A percentile compares a stretch with the other conserved stretches of the same genome.
Conservation (phyloP, 2,797 vertebrate genomes). For the Sebastes goodei region DNA sequence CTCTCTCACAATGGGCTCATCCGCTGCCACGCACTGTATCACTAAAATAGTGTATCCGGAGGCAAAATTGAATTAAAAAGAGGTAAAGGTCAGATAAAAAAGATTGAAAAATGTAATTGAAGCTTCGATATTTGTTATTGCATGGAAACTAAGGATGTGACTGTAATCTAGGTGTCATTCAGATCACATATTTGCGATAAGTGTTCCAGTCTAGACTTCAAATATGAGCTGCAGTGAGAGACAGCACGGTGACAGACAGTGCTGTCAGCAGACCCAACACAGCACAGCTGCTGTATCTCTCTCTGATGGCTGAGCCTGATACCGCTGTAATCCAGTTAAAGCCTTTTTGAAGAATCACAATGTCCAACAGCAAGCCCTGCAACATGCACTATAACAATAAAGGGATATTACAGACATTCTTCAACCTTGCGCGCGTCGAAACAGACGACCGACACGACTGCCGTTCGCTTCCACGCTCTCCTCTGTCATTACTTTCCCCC, state of each 20-base stretch:
- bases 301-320: conserved; percentile 70
- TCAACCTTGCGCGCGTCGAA: conserved; percentile 49
- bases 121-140: background rate
- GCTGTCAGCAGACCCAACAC: conserved; percentile 50
- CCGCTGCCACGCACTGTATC: background rate
- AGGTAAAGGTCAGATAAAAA: background rate
- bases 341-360: conserved; percentile 76
- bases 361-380: conserved; percentile 67
- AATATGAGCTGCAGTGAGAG: conserved; percentile 33
- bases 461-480: conserved; percentile 26
- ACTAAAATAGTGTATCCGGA: background rate
- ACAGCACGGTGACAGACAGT: conserved; percentile 40
- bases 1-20: conserved; percentile 22
- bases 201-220: conserved; percentile 11
- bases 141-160: background rate
- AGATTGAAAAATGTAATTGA: background rate
- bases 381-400: conserved; percentile 76
- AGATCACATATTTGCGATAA: conserved; percentile 1
- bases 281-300: conserved; percentile 59
- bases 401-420: conserved; percentile 78
- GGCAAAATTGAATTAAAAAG: background rate
- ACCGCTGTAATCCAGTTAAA: conserved; percentile 76
- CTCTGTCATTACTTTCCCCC: conserved; percentile 55
- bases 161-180: background rate
- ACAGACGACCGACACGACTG: conserved; percentile 37